phyloP scores from a whole-genome alignment of 2,113 vertebrate species.

The Hippocampus comes region DNA sequence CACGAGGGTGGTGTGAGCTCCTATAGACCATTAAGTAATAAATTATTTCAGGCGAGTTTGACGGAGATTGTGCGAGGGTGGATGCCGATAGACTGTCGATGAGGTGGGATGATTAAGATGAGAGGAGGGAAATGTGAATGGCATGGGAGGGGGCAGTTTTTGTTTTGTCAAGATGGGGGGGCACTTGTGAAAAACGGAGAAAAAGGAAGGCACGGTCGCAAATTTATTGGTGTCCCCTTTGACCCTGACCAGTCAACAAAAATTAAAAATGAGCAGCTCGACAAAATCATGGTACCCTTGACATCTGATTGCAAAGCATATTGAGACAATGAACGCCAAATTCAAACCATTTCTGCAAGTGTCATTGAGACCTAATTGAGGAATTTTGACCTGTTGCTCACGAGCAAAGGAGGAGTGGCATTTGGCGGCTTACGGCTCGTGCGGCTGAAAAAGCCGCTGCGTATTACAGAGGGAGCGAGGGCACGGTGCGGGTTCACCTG shows the following conservation, averaged over 20 bases:
- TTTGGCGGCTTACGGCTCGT: neutral
- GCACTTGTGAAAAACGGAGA: conserved; percentile 12
- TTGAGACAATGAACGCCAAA: too few species aligned
- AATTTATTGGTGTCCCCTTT: conserved; percentile 45
- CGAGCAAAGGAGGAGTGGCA: neutral
- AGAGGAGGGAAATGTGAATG: conserved; percentile 15
- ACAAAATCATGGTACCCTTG: conserved; percentile 6
- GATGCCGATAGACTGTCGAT: conserved; percentile 51
- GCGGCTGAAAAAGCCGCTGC: conserved; percentile 1
- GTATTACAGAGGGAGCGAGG: conserved; percentile 20
- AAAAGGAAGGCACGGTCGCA: conserved; percentile 35
- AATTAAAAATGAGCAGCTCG: too few species aligned
- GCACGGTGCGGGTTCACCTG: conserved; percentile 28
- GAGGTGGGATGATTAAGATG: conserved; percentile 1
- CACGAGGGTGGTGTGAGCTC: conserved; percentile 47
- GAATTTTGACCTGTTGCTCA: too few species aligned
- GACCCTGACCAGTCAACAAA: conserved; percentile 36
- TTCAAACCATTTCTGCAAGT: too few species aligned
- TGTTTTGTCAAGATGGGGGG: conserved; percentile 2
- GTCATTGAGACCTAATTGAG: too few species aligned
- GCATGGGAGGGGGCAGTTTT: neutral
- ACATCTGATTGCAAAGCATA: conserved; percentile 27
- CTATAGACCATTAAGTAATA: conserved; percentile 61
- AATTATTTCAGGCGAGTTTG: conserved; percentile 58
- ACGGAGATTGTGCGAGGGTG: conserved; percentile 34